Conservation (phyloP, 2,113 vertebrate genomes). For the Uropsilus gracilis region DNA sequence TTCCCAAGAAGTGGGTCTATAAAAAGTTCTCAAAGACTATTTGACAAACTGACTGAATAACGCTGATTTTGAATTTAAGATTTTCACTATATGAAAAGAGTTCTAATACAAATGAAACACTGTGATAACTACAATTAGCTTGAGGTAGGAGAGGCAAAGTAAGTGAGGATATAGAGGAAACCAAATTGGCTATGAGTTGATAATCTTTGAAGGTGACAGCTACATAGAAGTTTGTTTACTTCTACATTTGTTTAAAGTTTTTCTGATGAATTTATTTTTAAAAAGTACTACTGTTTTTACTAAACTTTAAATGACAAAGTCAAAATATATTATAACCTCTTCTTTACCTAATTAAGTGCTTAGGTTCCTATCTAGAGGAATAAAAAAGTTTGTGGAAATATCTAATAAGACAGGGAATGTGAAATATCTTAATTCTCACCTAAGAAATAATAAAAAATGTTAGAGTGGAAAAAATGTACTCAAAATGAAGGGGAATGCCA, state of each 20-base stretch:
- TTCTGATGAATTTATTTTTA: background rate
- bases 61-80: background rate
- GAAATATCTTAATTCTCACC: slow-evolving; percentile 22
- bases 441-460: slow-evolving; percentile 45
- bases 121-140: background rate
- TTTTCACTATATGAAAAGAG: slow-evolving; percentile 42
- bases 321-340: background rate
- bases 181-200: background rate
- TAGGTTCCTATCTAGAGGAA: background rate
- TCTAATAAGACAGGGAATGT: background rate
- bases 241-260: slow-evolving; percentile 40
- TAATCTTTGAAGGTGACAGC: slow-evolving; percentile 6
- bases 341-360: slow-evolving; percentile 53
- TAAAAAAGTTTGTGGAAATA: slow-evolving; percentile 65
- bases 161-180: background rate
- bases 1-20: background rate
- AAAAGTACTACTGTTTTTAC: background rate
- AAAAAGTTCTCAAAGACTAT: slow-evolving; percentile 53
- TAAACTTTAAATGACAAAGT: slow-evolving; percentile 65
- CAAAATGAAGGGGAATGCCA: background rate
- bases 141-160: background rate
- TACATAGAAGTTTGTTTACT: background rate
- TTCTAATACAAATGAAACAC: slow-evolving; percentile 48
- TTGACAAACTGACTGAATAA: slow-evolving; percentile 30
- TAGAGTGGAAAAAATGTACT: background rate